Evolutionary conservation across 2,113 vertebrate species (phyloP).

Genomic region (Vimba vimba): DNA sequence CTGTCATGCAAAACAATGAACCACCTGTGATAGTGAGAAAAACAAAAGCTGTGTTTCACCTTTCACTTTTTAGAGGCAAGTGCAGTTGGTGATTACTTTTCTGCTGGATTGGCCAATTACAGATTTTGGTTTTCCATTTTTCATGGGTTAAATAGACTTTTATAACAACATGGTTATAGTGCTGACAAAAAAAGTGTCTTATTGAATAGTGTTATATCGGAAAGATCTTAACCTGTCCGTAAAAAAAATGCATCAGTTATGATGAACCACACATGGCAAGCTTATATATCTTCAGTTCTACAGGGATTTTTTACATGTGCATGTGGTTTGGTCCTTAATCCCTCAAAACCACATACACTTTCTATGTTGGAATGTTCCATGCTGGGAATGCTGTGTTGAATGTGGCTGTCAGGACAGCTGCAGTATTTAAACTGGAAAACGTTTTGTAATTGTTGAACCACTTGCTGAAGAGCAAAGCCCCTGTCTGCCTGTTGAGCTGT

Average conservation of each 20-base stretch:
- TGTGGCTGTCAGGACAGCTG: constrained; percentile 18
- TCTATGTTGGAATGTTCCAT: constrained; percentile 27
- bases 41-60: neutral
- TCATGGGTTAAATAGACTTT: neutral
- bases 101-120: neutral
- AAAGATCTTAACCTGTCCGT: neutral
- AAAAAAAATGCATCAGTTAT: constrained; percentile 6
- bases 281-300: neutral
- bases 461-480: constrained; percentile 21
- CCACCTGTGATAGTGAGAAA: constrained; percentile 22
- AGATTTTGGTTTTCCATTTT: neutral
- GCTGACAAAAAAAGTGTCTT: neutral
- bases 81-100: neutral
- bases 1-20: constrained; percentile 25
- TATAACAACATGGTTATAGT: neutral
- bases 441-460: constrained; percentile 12
- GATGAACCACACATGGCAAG: constrained; percentile 5
- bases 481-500: constrained; percentile 9
- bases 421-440: constrained; percentile 3
- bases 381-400: constrained; percentile 14
- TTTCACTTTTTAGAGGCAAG: neutral
- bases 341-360: constrained; percentile 7
- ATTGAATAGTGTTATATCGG: neutral
- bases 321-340: constrained; percentile 1
- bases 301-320: constrained; percentile 4